These are phyloP conservation scores for Bubalus kerabau DNA, from an alignment of 2,113 vertebrate genomes.

Conservation along the genomic window DNA sequence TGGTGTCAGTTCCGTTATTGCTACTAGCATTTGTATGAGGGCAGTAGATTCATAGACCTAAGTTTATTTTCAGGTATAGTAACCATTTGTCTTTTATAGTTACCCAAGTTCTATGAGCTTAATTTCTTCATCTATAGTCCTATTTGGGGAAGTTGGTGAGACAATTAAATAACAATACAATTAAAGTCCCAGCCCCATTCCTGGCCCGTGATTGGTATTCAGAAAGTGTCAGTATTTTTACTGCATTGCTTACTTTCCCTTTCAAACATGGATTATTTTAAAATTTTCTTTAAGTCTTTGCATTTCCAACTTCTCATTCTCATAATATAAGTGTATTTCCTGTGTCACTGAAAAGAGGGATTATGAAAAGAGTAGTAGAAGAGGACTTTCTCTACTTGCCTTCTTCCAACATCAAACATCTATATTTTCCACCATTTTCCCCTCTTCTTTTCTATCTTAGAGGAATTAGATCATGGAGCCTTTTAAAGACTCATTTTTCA, in stretches of 20 bases:
- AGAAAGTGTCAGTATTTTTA: neutral
- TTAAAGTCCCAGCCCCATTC: neutral
- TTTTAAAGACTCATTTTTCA: neutral
- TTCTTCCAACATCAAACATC: neutral
- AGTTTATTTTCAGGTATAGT: neutral
- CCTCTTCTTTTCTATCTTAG: neutral
- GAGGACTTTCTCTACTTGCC: neutral
- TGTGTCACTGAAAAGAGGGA: neutral
- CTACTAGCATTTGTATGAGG: neutral
- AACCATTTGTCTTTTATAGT: neutral
- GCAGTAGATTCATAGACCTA: neutral
- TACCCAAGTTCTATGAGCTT: neutral
- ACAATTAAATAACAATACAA: neutral
- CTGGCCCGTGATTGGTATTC: neutral
- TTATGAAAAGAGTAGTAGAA: neutral
- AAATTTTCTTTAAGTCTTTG: neutral
- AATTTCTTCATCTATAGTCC: neutral
- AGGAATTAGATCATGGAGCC: neutral
- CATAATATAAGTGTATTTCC: neutral
- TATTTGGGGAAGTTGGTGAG: neutral
- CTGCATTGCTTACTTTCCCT: neutral
- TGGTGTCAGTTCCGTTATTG: too few relatives aligned
- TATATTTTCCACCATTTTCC: neutral
- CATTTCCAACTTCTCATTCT: neutral
- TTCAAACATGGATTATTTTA: neutral